Evolutionary conservation across 2,797 vertebrate species (phyloP).

Genomic region (Bothrops alternatus): DNA sequence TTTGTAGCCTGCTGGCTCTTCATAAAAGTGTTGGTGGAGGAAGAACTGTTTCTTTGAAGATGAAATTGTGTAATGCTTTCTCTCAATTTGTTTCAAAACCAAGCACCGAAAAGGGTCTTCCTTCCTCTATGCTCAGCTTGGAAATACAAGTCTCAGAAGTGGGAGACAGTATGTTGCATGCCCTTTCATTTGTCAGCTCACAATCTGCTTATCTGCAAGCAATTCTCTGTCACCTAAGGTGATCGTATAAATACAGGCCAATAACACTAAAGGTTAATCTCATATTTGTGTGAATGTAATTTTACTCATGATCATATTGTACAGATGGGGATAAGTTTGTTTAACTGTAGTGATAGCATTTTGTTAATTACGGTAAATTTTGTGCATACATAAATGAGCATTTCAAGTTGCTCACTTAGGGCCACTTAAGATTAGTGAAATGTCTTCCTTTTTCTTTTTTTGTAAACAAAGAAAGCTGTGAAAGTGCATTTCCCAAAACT

Average conservation of each 20-base stretch:
- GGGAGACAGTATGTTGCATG: not conserved
- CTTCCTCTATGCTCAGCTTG: not conserved
- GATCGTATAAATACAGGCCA: not conserved
- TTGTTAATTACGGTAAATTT: not conserved
- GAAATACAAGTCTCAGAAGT: not conserved
- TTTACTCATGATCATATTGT: not conserved
- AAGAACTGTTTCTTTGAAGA: not conserved
- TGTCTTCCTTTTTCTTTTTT: conserved; percentile 21
- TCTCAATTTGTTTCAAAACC: not conserved
- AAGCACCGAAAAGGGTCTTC: not conserved
- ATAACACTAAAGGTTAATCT: not conserved
- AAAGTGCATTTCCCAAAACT: conserved; percentile 31
- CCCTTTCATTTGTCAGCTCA: not conserved
- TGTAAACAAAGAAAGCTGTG: conserved; percentile 17
- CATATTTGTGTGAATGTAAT: not conserved
- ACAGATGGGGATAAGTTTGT: conserved; percentile 1
- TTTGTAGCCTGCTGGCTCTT: not conserved
- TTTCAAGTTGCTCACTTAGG: not conserved
- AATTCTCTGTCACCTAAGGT: not conserved
- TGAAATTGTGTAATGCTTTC: not conserved
- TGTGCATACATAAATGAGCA: not conserved
- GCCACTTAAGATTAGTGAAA: conserved; percentile 2
- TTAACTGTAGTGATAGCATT: conserved; percentile 16
- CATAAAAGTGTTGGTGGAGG: not conserved
- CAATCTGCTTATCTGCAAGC: not conserved